These are phyloP conservation scores for Tenthredo scrophulariae DNA, from an alignment of 2,888 invertebrate species.

Conservation along the genomic window DNA sequence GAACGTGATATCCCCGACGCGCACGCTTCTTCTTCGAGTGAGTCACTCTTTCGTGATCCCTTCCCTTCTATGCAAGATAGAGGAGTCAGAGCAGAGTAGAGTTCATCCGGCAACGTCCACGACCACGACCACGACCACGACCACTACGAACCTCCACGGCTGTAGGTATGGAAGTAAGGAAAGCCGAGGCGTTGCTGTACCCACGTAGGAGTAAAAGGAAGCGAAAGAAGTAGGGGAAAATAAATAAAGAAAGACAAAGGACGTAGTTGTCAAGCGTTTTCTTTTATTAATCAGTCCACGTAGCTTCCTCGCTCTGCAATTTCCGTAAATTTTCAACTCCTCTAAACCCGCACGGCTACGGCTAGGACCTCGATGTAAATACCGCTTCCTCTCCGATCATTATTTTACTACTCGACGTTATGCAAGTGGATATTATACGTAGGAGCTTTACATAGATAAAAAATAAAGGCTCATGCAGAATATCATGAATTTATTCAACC, in stretches of 20 bases:
- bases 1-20: slow-evolving; percentile 28
- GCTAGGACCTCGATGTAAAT: slow-evolving; percentile 23
- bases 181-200: not conserved
- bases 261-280: not conserved
- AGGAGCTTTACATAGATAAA: not conserved
- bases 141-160: slow-evolving; percentile 14
- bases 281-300: slow-evolving; percentile 51
- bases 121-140: slow-evolving; percentile 17
- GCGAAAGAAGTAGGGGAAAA: slow-evolving; percentile 42
- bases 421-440: not conserved
- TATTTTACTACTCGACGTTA: not conserved
- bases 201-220: slow-evolving; percentile 7
- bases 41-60: slow-evolving; percentile 48
- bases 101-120: slow-evolving; percentile 35
- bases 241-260: slow-evolving; percentile 31
- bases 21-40: slow-evolving; percentile 37
- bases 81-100: slow-evolving; percentile 18
- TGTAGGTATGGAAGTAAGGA: not conserved
- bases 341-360: not conserved
- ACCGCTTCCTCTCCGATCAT: not conserved
- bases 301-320: slow-evolving; percentile 31
- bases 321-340: slow-evolving; percentile 40
- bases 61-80: not conserved
- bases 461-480: slow-evolving; percentile 6
- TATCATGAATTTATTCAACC: slow-evolving; percentile 20